Conservation (phyloP, 2,113 vertebrate genomes). For the Nycticryphes semicollaris region DNA sequence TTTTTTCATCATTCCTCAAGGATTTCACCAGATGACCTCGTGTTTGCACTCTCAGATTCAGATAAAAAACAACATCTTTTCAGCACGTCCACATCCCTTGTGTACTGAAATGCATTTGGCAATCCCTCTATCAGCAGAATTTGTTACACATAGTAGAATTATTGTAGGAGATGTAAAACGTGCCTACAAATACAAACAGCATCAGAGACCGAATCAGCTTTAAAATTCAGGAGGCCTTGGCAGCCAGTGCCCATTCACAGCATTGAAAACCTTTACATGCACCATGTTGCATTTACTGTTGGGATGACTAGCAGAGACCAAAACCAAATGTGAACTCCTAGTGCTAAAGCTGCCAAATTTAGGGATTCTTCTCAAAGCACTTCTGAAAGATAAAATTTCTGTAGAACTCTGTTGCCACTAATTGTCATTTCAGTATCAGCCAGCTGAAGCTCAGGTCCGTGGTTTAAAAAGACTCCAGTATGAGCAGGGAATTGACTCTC, state of each 20-base stretch:
- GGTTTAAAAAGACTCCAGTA: not conserved
- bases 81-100: not conserved
- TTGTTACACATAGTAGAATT: not conserved
- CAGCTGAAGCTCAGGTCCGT: not conserved
- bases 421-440: not conserved
- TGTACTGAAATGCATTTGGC: not conserved
- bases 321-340: not conserved
- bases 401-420: not conserved
- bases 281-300: not conserved
- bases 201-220: not conserved
- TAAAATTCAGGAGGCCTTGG: not conserved
- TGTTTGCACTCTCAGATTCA: not conserved
- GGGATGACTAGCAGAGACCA: not conserved
- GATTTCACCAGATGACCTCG: not conserved
- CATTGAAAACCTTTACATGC: not conserved
- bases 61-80: not conserved
- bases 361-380: not conserved
- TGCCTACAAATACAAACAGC: not conserved
- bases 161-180: not conserved
- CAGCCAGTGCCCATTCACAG: not conserved
- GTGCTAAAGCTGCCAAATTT: not conserved
- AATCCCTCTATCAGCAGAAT: not conserved
- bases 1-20: not conserved
- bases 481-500: not conserved
- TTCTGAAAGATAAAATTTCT: not conserved